A percentile compares a stretch with the other conserved stretches of the same genome.
These are phyloP conservation scores for Tupaia chinensis DNA, from an alignment of 2,113 vertebrate species.

Conservation along the genomic window DNA sequence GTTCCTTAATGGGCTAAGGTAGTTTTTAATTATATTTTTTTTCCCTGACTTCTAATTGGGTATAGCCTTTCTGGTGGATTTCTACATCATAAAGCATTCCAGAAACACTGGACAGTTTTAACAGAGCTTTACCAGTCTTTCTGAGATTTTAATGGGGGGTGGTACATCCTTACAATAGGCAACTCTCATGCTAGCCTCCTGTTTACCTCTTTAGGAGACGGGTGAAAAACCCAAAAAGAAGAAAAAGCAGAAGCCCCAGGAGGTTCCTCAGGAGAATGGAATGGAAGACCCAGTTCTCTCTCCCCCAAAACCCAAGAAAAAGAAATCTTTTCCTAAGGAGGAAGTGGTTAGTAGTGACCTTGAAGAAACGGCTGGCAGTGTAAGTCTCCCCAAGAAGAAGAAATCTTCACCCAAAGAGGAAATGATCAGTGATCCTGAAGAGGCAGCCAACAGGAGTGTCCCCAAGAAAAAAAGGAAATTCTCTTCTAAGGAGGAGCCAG, in stretches of 20 bases:
- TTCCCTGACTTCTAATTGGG: neutral
- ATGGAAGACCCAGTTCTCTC: slow-evolving; percentile 70
- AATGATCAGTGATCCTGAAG: slow-evolving; percentile 50
- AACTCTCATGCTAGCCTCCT: neutral
- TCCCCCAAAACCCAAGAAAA: slow-evolving; percentile 86
- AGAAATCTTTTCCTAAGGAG: slow-evolving; percentile 81
- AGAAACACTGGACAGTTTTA: neutral
- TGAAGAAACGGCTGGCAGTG: slow-evolving; percentile 34
- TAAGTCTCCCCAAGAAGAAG: slow-evolving; percentile 68
- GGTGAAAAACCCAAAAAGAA: slow-evolving; percentile 87
- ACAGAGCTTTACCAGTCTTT: neutral
- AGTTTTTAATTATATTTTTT: neutral
- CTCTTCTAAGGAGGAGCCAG: slow-evolving; percentile 55
- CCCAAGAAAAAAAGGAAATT: slow-evolving; percentile 79
- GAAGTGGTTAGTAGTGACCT: slow-evolving; percentile 64
- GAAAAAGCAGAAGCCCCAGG: slow-evolving; percentile 81
- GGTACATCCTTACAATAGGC: fast-evolving
- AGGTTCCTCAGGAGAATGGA: slow-evolving; percentile 82
- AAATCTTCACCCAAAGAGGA: slow-evolving; percentile 58
- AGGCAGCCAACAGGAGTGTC: neutral
- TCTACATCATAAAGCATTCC: neutral
- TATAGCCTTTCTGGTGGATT: neutral
- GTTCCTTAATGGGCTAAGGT: neutral
- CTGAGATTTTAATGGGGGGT: neutral
- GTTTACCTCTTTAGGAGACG: slow-evolving; percentile 67